A percentile compares a stretch with the other conserved stretches of the same genome.
These are phyloP conservation scores for Lindbergichthys nudifrons DNA, from an alignment of 2,797 vertebrate species.

Conservation along the genomic window DNA sequence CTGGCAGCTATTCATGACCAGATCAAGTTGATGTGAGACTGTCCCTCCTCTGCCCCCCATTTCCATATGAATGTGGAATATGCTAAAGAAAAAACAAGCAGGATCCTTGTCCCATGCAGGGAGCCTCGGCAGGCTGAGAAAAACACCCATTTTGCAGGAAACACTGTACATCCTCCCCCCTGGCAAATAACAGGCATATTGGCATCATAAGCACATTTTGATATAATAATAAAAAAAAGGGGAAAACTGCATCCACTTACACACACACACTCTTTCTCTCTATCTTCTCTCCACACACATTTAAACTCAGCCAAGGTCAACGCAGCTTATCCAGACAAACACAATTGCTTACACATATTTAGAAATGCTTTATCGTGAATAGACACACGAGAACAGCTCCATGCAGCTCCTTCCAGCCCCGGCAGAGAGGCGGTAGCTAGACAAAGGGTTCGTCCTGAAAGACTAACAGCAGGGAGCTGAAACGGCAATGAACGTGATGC, in stretches of 20 bases:
- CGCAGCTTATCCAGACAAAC: slow-evolving; percentile 62
- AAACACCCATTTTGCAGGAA: slow-evolving; percentile 81
- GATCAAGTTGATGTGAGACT: slow-evolving; percentile 99
- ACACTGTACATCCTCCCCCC: slow-evolving; percentile 51
- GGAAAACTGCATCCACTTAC: slow-evolving; percentile 61
- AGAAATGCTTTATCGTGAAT: slow-evolving; percentile 52
- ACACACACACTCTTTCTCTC: slow-evolving; percentile 60
- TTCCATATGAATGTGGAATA: slow-evolving; percentile 99
- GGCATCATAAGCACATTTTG: slow-evolving; percentile 45
- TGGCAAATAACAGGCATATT: slow-evolving; percentile 50
- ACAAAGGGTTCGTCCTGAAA: slow-evolving; percentile 69
- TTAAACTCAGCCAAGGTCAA: slow-evolving; percentile 62
- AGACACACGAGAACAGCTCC: slow-evolving; percentile 26
- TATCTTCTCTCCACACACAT: slow-evolving; percentile 42
- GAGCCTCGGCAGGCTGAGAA: slow-evolving; percentile 90
- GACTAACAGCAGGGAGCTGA: slow-evolving; percentile 65
- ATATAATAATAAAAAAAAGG: slow-evolving; percentile 32
- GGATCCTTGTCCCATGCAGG: slow-evolving; percentile 86
- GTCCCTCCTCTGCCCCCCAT: slow-evolving; percentile 89
- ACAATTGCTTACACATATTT: slow-evolving; percentile 45
- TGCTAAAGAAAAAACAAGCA: slow-evolving; percentile 85
- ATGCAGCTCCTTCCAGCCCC: slow-evolving; percentile 35
- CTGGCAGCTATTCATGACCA: slow-evolving; percentile 96
- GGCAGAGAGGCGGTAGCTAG: slow-evolving; percentile 45
- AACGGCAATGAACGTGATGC: slow-evolving; percentile 48